Evolutionary conservation across 1,140 invertebrate genomes (phyloP), one percentile per base, ranked within the genome.

Genomic region (Trichogramma pretiosum): DNA sequence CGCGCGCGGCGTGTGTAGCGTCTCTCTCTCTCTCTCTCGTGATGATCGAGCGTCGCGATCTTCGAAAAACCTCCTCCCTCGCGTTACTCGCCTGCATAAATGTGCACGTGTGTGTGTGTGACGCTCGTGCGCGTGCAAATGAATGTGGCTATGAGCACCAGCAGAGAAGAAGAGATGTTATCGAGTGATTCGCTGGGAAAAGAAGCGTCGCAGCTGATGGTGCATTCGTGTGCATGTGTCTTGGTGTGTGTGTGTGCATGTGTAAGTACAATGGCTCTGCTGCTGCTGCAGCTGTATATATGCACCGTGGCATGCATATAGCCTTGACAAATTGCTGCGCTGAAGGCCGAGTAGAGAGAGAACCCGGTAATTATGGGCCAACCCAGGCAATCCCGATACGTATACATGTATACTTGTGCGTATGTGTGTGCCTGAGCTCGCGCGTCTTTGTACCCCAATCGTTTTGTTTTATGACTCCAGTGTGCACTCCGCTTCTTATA

Each of bases 241-340:
- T 16, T 14, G 2, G 26, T 42, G 18, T 22, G n/a, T 19, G 13
- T 32, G 28, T 40, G 17, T 32, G 14, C 3, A 28, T 14, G 63
- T 65, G 60, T 68, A 56, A 65, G 60, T 63, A 68, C 62, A 68
- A 68, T 68, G 64, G 61, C 62, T 63, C 62, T 65, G 61, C 55
- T 53, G 57, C 9, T 13, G 39, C 32, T 9, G 28, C 11, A 21
- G 30, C 24, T 11, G 24, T 11, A 28, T 28, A 11, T 11, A 11
- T 7, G 56, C 59, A 66, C 66, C 67, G 68, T 69, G 67, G 65
- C 64, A n/a, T n/a, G n/a, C n/a, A n/a, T n/a, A n/a, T n/a, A 72
- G 64, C 66, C 68, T 70, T 70, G 67, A 72, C 68, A 72, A 72
- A 72, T 72, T 68, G 67, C 69, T 55, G 60, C 60, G 64, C 59